Evolutionary conservation across 37 sponge, comb jelly and placozoan genomes (phyloP), one percentile per base, ranked within the genome.

Genomic region (Ephydatia muelleri): DNA sequence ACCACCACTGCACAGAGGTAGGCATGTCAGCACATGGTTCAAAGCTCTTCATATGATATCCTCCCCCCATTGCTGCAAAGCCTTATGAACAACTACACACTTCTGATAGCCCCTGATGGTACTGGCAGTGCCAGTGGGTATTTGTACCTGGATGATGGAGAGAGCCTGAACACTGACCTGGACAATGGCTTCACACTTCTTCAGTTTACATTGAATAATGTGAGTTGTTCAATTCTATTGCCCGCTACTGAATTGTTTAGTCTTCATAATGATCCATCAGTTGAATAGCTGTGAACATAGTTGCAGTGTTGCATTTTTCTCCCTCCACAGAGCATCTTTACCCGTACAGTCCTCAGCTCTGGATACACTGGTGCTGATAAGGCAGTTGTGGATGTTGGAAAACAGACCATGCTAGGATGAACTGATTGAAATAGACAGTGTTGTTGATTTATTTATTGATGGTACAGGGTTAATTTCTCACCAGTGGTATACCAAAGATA

Each of bases 401-500:
- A 43, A 43, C 43, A 43, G 43, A 43, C 43, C 43, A 43, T 43
- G 43, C 43, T 6, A 43, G 43, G 43, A 43, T 43, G 43, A 43
- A 43, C 43, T 43, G 43, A 43, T 43, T 43, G 43, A 43, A 43
- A 43, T 43, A 43, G 43, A 6, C 43, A 43, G 43, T 43, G 43
- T 43, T 43, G 43, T 6, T n/a, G n/a, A n/a, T n/a, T n/a, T n/a
- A n/a, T n/a, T n/a, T n/a, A n/a, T n/a, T n/a, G n/a, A 14, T 21
- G 19, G 19, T 22, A 40, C 43, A 12, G 22, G 29, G n/a, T 23
- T 29, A 12, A 25, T 76, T 3, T 29, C 85, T 82, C 40, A 92
- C 91, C 87, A 93, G 39, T 49, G 96, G 93, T 31, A 95, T 85
- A 5, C 93, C 96, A 81, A 95, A 90, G 47, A 95, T n/a, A n/a